Evolutionary conservation across 2,888 invertebrate species (phyloP).

Genomic region (Deilephila porcellus): DNA sequence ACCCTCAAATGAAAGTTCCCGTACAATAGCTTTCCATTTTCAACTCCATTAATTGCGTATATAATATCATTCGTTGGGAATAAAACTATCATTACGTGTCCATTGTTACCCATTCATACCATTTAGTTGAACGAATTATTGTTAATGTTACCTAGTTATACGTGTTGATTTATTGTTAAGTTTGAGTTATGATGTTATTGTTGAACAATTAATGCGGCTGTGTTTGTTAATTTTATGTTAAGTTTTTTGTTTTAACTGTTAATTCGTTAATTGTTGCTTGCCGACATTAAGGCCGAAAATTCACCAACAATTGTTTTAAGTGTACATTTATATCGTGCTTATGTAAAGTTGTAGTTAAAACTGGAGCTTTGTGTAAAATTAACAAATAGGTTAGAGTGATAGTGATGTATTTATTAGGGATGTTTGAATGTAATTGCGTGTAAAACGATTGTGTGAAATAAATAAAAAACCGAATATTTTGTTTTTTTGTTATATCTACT

Average conservation of each 20-base stretch:
- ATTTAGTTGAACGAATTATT: conserved; percentile 47
- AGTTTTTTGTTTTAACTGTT: conserved; percentile 80
- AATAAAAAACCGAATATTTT: conserved; percentile 53
- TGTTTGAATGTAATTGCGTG: conserved; percentile 69
- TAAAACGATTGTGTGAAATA: conserved; percentile 68
- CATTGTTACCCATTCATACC: conserved; percentile 52
- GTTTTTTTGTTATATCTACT: conserved; percentile 34
- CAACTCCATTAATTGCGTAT: conserved; percentile 13
- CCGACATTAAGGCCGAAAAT: conserved; percentile 78
- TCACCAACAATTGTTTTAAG: conserved; percentile 31
- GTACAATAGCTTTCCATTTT: conserved; percentile 7
- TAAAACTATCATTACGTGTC: conserved; percentile 69
- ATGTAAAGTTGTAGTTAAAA: conserved; percentile 77
- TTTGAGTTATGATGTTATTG: conserved; percentile 71
- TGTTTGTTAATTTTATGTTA: conserved; percentile 85
- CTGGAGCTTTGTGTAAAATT: conserved; percentile 84
- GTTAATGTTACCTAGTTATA: conserved; percentile 75
- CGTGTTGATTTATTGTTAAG: conserved; percentile 80
- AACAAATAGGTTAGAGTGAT: conserved; percentile 79
- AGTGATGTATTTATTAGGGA: conserved; percentile 62
- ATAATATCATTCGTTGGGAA: conserved; percentile 48
- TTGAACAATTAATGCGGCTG: conserved; percentile 72
- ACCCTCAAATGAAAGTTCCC: background rate
- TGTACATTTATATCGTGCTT: conserved; percentile 23
- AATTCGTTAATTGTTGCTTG: conserved; percentile 65